Conservation (phyloP, 2,888 invertebrate species). For the Eucera pruinosa region DNA sequence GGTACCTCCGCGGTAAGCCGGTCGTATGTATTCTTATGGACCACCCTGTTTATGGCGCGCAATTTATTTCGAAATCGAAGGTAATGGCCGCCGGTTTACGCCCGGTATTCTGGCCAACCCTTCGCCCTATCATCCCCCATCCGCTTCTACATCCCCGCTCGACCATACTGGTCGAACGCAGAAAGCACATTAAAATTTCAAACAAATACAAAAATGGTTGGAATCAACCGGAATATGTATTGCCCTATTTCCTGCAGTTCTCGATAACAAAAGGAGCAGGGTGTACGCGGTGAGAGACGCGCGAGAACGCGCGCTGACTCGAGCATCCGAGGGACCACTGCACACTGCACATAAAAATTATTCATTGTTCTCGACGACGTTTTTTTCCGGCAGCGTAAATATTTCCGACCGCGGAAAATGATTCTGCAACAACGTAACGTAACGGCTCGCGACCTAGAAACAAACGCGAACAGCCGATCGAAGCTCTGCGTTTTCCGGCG, state of each 20-base stretch:
- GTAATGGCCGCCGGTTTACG: constrained; percentile 83
- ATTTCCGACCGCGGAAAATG: neutral
- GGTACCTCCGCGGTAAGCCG: constrained; percentile 79
- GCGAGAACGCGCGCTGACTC: constrained; percentile 8
- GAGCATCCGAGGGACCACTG: neutral
- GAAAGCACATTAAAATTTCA: constrained; percentile 82
- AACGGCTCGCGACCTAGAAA: constrained; percentile 25
- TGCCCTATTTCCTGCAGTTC: constrained; percentile 70
- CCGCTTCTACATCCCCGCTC: constrained; percentile 33
- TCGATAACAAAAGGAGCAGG: constrained; percentile 25
- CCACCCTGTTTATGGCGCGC: constrained; percentile 83
- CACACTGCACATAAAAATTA: constrained; percentile 15
- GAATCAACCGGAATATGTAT: constrained; percentile 77
- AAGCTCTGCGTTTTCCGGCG: constrained; percentile 28
- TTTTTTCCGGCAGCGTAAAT: neutral
- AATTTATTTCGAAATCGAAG: constrained; percentile 84
- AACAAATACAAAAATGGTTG: constrained; percentile 78
- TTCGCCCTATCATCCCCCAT: constrained; percentile 39
- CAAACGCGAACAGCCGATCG: constrained; percentile 29
- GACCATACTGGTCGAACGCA: constrained; percentile 51
- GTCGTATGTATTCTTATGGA: constrained; percentile 83
- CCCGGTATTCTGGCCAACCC: constrained; percentile 66
- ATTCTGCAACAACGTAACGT: neutral
- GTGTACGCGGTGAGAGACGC: neutral
- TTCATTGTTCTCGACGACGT: constrained; percentile 26